Evolutionary conservation across 2,113 vertebrate genomes (phyloP).

Genomic region (Aldabrachelys gigantea): DNA sequence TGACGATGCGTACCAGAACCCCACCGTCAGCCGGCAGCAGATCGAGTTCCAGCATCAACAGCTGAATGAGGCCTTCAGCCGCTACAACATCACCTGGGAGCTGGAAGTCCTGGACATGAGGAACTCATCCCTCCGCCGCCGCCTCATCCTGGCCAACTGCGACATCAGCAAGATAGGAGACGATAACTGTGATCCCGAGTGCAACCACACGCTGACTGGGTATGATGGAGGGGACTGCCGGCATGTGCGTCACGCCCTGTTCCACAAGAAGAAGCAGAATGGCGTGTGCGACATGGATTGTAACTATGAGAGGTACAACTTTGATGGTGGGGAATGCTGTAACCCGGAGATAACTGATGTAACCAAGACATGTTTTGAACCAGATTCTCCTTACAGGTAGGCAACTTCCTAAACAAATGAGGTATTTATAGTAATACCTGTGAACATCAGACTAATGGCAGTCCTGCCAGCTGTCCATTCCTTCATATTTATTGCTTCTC

Average conservation of each 20-base stretch:
- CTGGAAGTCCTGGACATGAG: slow-evolving; percentile 91
- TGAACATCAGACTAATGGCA: not conserved
- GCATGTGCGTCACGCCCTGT: slow-evolving; percentile 78
- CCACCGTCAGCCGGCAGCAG: slow-evolving; percentile 92
- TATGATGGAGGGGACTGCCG: slow-evolving; percentile 93
- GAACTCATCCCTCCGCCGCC: slow-evolving; percentile 90
- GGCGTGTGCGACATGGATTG: slow-evolving; percentile 95
- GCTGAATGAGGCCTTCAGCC: slow-evolving; percentile 89
- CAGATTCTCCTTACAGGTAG: slow-evolving; percentile 94
- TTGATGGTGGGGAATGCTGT: slow-evolving; percentile 95
- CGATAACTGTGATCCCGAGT: slow-evolving; percentile 91
- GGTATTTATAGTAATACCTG: not conserved
- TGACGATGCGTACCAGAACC: slow-evolving; percentile 82
- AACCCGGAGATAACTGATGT: slow-evolving; percentile 96
- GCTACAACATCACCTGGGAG: slow-evolving; percentile 97
- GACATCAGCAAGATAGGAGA: slow-evolving; percentile 96
- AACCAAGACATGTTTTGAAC: slow-evolving; percentile 97
- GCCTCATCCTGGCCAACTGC: slow-evolving; percentile 95
- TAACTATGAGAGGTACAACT: slow-evolving; percentile 92
- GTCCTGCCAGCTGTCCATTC: not conserved
- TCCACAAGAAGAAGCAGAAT: slow-evolving; percentile 88
- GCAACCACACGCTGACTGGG: slow-evolving; percentile 94
- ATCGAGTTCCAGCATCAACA: slow-evolving; percentile 95
- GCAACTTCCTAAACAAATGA: slow-evolving; percentile 11
- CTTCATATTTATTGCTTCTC: not conserved